These are phyloP conservation scores for Prunella himalayana DNA, from an alignment of 2,113 vertebrate species.

Conservation along the genomic window DNA sequence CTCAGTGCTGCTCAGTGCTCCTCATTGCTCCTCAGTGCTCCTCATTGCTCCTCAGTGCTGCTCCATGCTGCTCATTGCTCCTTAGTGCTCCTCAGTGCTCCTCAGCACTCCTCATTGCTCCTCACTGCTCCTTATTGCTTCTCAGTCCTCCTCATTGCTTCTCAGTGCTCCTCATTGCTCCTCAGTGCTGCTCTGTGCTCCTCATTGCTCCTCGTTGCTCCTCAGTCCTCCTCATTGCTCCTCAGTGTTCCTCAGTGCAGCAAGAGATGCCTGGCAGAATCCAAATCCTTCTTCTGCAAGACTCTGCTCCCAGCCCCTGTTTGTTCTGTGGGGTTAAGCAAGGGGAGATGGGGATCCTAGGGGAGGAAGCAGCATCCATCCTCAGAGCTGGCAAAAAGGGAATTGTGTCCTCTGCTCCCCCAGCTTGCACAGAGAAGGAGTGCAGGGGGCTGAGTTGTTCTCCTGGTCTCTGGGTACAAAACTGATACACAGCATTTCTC, in stretches of 20 bases:
- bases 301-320: not conserved
- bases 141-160: rapidly evolving
- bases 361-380: not conserved
- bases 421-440: rapidly evolving
- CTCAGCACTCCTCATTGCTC: rapidly evolving
- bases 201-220: rapidly evolving
- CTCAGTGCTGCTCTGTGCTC: rapidly evolving
- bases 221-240: rapidly evolving
- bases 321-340: not conserved
- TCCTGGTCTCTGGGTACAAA: not conserved
- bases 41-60: rapidly evolving
- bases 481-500: not conserved
- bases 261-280: rapidly evolving
- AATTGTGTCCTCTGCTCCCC: not conserved
- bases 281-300: not conserved
- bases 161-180: rapidly evolving
- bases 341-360: not conserved
- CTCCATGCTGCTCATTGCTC: rapidly evolving
- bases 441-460: not conserved
- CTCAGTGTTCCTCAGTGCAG: not conserved
- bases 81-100: rapidly evolving
- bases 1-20: rapidly evolving
- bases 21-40: rapidly evolving
- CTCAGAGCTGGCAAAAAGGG: not conserved
- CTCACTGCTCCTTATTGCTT: rapidly evolving